Evolutionary conservation across 2,113 vertebrate species (phyloP).

Genomic region (Gulo gulo): DNA sequence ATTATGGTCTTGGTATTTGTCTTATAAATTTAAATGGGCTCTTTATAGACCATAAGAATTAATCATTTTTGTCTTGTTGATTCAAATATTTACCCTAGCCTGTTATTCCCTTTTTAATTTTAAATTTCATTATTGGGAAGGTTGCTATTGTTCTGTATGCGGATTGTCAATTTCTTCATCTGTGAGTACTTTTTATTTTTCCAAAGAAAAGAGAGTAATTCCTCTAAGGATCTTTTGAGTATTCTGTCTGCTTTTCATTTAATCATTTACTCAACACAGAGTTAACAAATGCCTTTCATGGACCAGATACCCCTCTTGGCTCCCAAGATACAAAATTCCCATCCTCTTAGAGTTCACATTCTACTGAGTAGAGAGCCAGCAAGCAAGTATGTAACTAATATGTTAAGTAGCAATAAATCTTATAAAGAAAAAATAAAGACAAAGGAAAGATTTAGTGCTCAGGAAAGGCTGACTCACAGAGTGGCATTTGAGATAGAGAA

Average conservation of each 20-base stretch:
- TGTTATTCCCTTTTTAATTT: constrained; percentile 7
- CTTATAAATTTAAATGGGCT: constrained; percentile 41
- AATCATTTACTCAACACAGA: neutral
- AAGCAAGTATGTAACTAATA: neutral
- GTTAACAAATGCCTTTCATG: neutral
- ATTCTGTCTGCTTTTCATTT: neutral
- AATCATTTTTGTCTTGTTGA: constrained; percentile 36
- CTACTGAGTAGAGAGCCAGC: neutral
- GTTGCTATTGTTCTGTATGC: neutral
- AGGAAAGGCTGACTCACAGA: neutral
- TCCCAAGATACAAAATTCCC: neutral
- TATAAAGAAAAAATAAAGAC: neutral
- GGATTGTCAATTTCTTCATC: neutral
- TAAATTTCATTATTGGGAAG: constrained; percentile 23
- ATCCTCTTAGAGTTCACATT: neutral
- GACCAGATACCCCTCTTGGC: neutral
- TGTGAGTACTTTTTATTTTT: constrained; percentile 29
- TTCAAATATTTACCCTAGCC: constrained; percentile 17
- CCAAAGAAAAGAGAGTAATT: neutral
- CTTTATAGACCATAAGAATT: neutral
- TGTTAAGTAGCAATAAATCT: neutral
- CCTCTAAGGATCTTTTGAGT: neutral
- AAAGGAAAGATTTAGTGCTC: neutral
- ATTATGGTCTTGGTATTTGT: neutral
- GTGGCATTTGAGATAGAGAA: neutral